Percentiles rank a stretch among this genome's conserved stretches.
These are phyloP conservation scores for Numenius arquata DNA, from an alignment of 2,113 vertebrate species.

Conservation along the genomic window DNA sequence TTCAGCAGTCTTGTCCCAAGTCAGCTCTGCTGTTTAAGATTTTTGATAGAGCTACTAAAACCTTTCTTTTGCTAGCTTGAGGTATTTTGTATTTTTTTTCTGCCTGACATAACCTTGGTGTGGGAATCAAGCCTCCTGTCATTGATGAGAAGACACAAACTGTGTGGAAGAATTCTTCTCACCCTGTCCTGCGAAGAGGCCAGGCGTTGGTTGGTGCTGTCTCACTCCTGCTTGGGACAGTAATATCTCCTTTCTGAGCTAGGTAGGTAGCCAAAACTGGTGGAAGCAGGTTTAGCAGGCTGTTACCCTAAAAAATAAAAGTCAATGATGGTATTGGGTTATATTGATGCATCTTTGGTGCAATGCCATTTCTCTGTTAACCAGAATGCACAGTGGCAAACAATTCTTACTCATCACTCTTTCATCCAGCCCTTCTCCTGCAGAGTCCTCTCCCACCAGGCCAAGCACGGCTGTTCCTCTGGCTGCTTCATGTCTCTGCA, in stretches of 20 bases:
- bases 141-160: background rate
- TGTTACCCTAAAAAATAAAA: background rate
- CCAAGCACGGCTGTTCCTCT: background rate
- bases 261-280: background rate
- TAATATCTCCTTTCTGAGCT: background rate
- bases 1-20: background rate
- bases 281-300: background rate
- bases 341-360: accelerated
- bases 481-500: background rate
- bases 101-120: background rate
- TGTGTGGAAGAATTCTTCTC: background rate
- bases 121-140: accelerated
- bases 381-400: background rate
- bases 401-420: background rate
- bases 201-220: background rate
- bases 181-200: no score
- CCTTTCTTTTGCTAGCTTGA: background rate
- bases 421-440: background rate
- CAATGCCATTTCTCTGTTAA: background rate
- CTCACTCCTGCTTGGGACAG: background rate
- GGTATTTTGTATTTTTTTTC: background rate
- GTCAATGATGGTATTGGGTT: accelerated
- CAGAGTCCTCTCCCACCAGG: background rate
- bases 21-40: background rate
- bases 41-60: background rate